phyloP scores from a whole-genome alignment of 2,113 vertebrate genomes.

The Damaliscus lunatus region DNA sequence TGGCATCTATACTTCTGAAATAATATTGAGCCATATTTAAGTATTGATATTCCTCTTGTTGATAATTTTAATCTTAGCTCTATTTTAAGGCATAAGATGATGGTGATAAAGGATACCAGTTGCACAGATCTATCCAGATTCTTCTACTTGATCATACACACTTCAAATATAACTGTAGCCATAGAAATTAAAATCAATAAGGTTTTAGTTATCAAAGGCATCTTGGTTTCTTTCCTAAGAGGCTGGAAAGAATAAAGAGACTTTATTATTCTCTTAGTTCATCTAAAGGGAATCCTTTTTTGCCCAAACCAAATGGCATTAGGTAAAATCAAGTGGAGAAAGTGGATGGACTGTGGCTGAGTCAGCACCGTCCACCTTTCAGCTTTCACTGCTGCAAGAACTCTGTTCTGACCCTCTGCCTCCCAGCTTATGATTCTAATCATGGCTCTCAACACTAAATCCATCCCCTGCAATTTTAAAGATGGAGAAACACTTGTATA shows the following conservation, averaged over 20 bases:
- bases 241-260: not conserved
- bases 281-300: not conserved
- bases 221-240: constrained; percentile 36
- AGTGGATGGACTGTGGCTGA: not conserved
- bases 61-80: not conserved
- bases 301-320: not conserved
- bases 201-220: not conserved
- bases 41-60: constrained; percentile 32
- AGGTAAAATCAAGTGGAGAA: constrained; percentile 20
- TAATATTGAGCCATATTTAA: constrained; percentile 63
- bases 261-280: not conserved
- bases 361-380: not conserved
- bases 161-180: not conserved
- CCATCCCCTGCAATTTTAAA: constrained; percentile 50
- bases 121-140: not conserved
- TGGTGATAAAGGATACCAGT: not conserved
- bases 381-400: not conserved
- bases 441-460: not conserved
- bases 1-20: constrained; percentile 67
- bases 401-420: not conserved
- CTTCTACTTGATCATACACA: not conserved
- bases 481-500: constrained; percentile 14
- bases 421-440: not conserved
- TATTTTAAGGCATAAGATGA: not conserved
- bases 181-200: constrained; percentile 26